These are phyloP conservation scores for Drosophila virilis DNA, from an alignment of 1,140 invertebrate genomes.

Conservation along the genomic window DNA sequence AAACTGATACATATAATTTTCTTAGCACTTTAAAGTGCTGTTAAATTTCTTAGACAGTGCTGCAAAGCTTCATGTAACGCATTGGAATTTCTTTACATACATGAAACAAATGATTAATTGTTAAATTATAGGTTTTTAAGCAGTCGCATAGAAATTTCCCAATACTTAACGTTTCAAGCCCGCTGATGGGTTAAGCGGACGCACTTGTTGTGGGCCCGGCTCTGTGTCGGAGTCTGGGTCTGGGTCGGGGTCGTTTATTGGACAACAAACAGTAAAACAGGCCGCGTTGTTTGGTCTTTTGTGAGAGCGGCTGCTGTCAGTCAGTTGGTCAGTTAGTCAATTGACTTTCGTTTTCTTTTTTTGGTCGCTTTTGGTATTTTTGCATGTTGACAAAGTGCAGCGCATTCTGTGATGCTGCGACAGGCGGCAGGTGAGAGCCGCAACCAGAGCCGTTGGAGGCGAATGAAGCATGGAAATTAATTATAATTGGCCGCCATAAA, in stretches of 20 bases:
- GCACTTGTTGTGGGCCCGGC: slow-evolving; percentile 4
- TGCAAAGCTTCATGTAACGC: too few species aligned
- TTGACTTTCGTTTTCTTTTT: slow-evolving; percentile 70
- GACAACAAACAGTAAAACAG: slow-evolving; percentile 16
- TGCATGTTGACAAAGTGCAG: slow-evolving; percentile 74
- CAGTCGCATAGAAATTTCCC: neutral
- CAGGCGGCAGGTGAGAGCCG: slow-evolving; percentile 43
- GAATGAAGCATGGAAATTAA: slow-evolving; percentile 64
- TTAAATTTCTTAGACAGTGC: too few species aligned
- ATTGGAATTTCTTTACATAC: neutral
- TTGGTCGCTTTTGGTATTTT: slow-evolving; percentile 4
- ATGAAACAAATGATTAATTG: neutral
- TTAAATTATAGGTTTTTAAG: slow-evolving; percentile 1
- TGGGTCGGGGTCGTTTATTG: slow-evolving; percentile 44
- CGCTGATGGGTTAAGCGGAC: slow-evolving; percentile 15
- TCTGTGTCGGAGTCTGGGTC: slow-evolving; percentile 10
- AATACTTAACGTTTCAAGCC: slow-evolving; percentile 2
- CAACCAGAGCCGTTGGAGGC: slow-evolving; percentile 8
- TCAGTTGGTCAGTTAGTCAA: slow-evolving; percentile 42
- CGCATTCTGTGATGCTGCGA: slow-evolving; percentile 58
- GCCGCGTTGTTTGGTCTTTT: slow-evolving; percentile 36
- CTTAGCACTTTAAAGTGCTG: too few species aligned
- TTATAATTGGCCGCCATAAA: slow-evolving; percentile 76
- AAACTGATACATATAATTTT: too few species aligned
- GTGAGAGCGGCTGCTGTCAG: slow-evolving; percentile 36